A percentile compares a stretch with the other conserved stretches of the same genome.
Conservation (phyloP, 1,140 invertebrate species). For the Lasioglossum albipes region DNA sequence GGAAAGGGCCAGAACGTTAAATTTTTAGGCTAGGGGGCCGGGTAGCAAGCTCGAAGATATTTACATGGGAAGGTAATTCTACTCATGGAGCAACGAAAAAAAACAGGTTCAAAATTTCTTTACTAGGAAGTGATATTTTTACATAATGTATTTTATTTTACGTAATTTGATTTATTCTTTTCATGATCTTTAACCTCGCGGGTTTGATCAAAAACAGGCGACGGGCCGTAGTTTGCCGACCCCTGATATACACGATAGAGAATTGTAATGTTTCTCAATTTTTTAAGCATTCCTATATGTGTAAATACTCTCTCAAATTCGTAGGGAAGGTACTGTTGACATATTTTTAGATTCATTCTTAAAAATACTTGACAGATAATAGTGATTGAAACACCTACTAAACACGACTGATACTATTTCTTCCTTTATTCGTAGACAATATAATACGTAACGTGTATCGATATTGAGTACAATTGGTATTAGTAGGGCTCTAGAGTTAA, state of each 20-base stretch:
- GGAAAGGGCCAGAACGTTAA: no score
- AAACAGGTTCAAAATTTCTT: no score
- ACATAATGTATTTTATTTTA: no score
- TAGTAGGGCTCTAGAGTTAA: constrained; percentile 20
- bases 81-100: no score
- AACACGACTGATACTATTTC: constrained; percentile 30
- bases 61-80: no score
- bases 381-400: background rate
- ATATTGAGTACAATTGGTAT: constrained; percentile 25
- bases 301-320: constrained; percentile 25
- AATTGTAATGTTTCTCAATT: constrained; percentile 28
- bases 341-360: constrained; percentile 38
- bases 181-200: no score
- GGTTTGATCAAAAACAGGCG: no score
- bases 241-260: constrained; percentile 1
- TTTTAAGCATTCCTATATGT: constrained; percentile 29
- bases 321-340: constrained; percentile 11
- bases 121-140: no score
- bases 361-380: constrained; percentile 15
- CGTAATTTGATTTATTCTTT: no score
- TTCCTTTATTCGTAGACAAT: constrained; percentile 44
- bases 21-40: no score
- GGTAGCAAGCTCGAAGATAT: no score
- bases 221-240: no score
- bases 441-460: constrained; percentile 19